Evolutionary conservation across 2,888 invertebrate genomes (phyloP), one percentile per base, ranked within the genome.

Genomic region (Oxyscelio sp.): DNA sequence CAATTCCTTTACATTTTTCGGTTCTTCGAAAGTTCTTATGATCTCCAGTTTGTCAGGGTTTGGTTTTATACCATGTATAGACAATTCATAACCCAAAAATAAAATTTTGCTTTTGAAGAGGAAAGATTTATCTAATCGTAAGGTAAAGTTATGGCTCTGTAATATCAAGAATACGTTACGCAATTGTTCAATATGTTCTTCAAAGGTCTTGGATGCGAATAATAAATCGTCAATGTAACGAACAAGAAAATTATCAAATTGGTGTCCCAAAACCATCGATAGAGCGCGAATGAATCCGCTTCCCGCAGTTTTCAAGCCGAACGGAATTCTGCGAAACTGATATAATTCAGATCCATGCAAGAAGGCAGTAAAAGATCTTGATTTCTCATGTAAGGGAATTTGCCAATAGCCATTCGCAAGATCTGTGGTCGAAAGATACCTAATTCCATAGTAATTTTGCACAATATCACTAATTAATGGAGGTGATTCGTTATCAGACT

Each of bases 1-100:
- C 6, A 90, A 50, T 24, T 90, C 81, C 70, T 88, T 86, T 45
- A 85, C 15, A 40, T 87, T 89, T 19, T 63, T 68, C 4, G 90
- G 89, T 4, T 45, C 27, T 11, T 85, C 82, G 22, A 54, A 54
- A 8, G 19, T 54, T 13, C 13, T 1, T n/a, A 54, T 54, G 31
- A 54, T 54, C 9, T 54, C 54, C 6, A 54, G 24, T 13, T 54
- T 54, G 15, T 24, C 24, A 4, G 54, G 13, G 8, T 15, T n/a
- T 2, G 54, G 54, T 54, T 22, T 54, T 4, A 54, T 9, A 4
- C 27, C 54, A 1, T 13, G n/a, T 15, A 11, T 54, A 24, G 54
- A 24, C 24, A 54, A 54, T 5, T 54, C 54, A 54, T 54, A 31
- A 4, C 54, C 54, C n/a, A n/a, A n/a, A n/a, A n/a, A n/a, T n/a